phyloP scores from a whole-genome alignment of 2,888 invertebrate species.

The Carabus problematicus region DNA sequence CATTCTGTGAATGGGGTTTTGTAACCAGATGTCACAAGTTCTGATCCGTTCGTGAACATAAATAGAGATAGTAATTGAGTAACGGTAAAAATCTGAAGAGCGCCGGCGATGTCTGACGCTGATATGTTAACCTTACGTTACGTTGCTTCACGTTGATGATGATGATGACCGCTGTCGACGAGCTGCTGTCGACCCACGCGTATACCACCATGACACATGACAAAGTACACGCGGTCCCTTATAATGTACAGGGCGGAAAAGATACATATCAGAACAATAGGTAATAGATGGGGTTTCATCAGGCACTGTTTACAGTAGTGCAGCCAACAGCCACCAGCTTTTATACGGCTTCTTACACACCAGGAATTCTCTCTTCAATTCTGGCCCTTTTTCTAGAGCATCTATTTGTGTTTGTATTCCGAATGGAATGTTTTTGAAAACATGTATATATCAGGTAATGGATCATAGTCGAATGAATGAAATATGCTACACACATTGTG shows the following conservation, averaged over 20 bases:
- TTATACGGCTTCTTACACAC: too few species aligned
- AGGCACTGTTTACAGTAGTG: slow-evolving; percentile 16
- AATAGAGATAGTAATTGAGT: slow-evolving; percentile 20
- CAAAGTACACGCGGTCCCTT: slow-evolving; percentile 24
- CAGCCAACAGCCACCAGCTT: not conserved
- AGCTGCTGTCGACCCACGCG: slow-evolving; percentile 9
- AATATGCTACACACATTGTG: too few species aligned
- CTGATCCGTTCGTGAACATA: not conserved
- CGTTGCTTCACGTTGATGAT: slow-evolving; percentile 6
- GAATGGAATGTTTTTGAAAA: too few species aligned
- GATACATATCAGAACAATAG: slow-evolving; percentile 30
- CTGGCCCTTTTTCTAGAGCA: too few species aligned
- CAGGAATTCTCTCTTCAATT: too few species aligned
- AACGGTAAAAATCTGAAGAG: slow-evolving; percentile 17
- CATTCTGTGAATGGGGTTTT: not conserved
- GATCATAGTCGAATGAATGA: too few species aligned
- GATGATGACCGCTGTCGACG: slow-evolving; percentile 37
- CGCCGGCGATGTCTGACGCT: slow-evolving; percentile 2
- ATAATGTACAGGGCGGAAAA: slow-evolving; percentile 20
- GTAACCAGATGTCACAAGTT: not conserved
- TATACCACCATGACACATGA: slow-evolving; percentile 32
- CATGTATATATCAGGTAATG: too few species aligned
- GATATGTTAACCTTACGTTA: too few species aligned
- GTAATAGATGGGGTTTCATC: slow-evolving; percentile 25
- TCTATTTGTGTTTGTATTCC: too few species aligned